Evolutionary conservation across 2,797 vertebrate genomes (phyloP).

Genomic region (Jordanella pulchra): DNA sequence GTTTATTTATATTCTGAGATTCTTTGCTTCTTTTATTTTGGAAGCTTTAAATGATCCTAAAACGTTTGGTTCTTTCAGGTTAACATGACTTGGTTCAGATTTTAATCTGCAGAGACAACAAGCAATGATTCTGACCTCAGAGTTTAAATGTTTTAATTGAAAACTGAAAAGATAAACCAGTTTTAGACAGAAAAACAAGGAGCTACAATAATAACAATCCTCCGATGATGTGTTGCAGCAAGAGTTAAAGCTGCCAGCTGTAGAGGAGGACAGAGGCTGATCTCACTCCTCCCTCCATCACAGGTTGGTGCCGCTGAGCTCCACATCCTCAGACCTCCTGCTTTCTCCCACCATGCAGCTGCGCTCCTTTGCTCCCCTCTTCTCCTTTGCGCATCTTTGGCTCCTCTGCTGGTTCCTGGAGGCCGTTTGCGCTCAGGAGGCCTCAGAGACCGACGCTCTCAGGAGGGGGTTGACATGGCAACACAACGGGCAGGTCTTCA

Average conservation of each 20-base stretch:
- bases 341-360: constrained; percentile 53
- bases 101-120: background rate
- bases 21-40: background rate
- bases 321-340: constrained; percentile 1
- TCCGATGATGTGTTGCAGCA: background rate
- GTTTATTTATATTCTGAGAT: background rate
- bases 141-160: too few species aligned
- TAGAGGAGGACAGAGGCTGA: background rate
- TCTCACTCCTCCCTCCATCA: background rate
- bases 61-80: background rate
- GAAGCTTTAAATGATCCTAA: background rate
- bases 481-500: constrained; percentile 89
- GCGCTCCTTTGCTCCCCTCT: constrained; percentile 18
- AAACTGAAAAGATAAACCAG: too few species aligned
- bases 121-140: too few species aligned
- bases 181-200: background rate
- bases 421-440: constrained; percentile 65
- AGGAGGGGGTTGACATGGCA: constrained; percentile 85
- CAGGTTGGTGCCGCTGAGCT: constrained; percentile 9
- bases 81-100: background rate
- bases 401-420: constrained; percentile 71
- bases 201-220: background rate
- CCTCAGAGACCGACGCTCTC: constrained; percentile 60
- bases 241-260: background rate
- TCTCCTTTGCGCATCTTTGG: constrained; percentile 46